Base-by-base conservation (phyloP, 2,113 vertebrate genomes). In the Panurus biarmicus region DNA sequence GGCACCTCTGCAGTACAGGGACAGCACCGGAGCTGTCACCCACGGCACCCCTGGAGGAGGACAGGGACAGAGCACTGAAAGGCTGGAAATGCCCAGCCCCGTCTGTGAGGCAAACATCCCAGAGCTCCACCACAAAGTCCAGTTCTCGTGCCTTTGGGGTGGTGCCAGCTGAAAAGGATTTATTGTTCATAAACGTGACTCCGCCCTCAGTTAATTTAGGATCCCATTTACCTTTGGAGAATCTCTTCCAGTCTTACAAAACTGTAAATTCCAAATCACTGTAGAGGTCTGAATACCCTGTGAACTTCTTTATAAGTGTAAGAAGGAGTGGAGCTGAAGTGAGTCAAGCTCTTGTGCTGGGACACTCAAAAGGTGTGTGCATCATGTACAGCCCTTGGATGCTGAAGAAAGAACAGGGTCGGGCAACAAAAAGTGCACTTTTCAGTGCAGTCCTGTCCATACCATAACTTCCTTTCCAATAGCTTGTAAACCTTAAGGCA, bases 131-230 rank as follows among this genome's bases (percentile, higher is more conserved):
- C 20, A 51, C 10, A 17, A 45, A n/a, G 26, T 1, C 35, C 40
- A 11, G 9, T 4, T 72, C 23, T 31, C 45, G 5, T 11, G 14
- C 44, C 16, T 51, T 56, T 50, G 38, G 44, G 31, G 18, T 19
- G 5, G n/a, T 6, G 44, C 16, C 65, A 23, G 20, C 36, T 83
- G 58, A 60, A 70, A 86, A n/a, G 14, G 8, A 12, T 50, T 3
- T 20, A 12, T 9, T 2, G 19, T 18, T 7, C 38, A 31, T 28
- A 44, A 71, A 48, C 3, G 1, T 24, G 35, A 23, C 31, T 50
- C 44, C 12, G 6, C 35, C 10, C 14, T n/a, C 1, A 0, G 7
- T 57, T 44, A 28, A 20, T 47, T n/a, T 29, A 28, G 29, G 11
- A 90, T 51, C 26, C 21, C 4, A 2, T 22, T 64, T 58, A 24